Base-by-base conservation (phyloP, 2,888 invertebrate genomes). In the Loripinus fragilis region DNA sequence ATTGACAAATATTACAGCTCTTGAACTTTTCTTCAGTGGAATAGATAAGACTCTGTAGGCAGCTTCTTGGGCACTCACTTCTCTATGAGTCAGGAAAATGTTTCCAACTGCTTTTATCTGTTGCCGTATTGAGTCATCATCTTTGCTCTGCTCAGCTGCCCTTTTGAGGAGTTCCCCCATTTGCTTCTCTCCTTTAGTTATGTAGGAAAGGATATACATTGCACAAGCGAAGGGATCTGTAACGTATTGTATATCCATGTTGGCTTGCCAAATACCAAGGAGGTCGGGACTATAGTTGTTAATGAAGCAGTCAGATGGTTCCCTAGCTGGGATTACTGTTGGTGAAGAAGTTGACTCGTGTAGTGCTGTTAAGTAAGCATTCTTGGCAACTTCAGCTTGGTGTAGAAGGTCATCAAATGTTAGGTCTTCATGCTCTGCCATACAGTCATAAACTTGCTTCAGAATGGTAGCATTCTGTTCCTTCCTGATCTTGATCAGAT, bases 51-150 rank as follows among this genome's bases (percentile, higher is more conserved):
- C 67, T 23, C 85, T 45, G 71, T 86, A 86, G 7, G 73, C 77
- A 15, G 83, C 85, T 76, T 90, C 90, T 78, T 90, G 89, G 0
- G 89, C 88, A 52, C 85, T 81, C 8, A 90, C 76, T 81, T 90
- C 89, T 7, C 78, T 82, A 72, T 74, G 71, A 64, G 83, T 75
- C 7, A 86, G 66, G 33, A 78, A 83, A 30, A 76, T 68, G 68
- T 82, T 85, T 5, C 80, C 80, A 50, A 82, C 74, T 25, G 35
- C 33, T 20, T 80, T 67, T 20, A 67, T 45, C 35, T 74, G 42
- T 28, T 82, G 76, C 25, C 78, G 42, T 20, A 81, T 70, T 55
- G 78, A 76, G 50, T 48, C 71, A 23, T 79, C 12, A 38, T 72
- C 28, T 38, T 28, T 50, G 20, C 80, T 80, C 60, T 85, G 78